Evolutionary conservation across 2,113 vertebrate genomes (phyloP), one percentile per base, ranked within the genome.

Genomic region (Zosterops pallidus): DNA sequence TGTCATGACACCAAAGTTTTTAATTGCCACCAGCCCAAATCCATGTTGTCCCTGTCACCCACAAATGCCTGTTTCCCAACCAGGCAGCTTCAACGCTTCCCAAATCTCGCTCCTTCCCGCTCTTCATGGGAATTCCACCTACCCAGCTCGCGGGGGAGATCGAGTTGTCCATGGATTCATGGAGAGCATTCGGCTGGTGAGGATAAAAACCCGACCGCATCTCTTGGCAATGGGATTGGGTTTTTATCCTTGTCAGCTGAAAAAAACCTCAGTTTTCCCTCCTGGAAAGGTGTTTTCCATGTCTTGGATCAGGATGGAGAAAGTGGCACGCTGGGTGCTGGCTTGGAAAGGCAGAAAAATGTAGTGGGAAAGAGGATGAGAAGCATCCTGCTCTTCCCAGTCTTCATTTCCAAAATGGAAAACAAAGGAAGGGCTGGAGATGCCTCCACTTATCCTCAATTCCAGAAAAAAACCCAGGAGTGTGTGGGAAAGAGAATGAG

Each of bases 131-230:
- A 72, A 62, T 37, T 8, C 8, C 56, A 11, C 12, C 55, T 2
- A 12, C 29, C 5, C 44, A 14, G 14, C 35, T 59, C 19, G 0
- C 1, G 3, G 29, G 4, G 18, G 44, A 47, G 29, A 50, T 35
- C 19, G 1, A 15, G 9, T 4, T 31, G 12, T 35, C 80, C 47
- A 3, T 11, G 56, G 81, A 63, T 53, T 31, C 33, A 18, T 4
- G 49, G 47, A 63, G 33, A 39, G 1, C 2, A 1, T 14, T 44
- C 0, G 0, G 13, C 33, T 2, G 22, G 5, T 0, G 5, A 44
- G 49, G 59, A 39, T 21, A 74, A 74, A 35, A 31, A 25, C 47
- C 31, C 2, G 3, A 70, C 14, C 29, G 44, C 7, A 2, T 4
- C 2, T 1, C 44, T 39, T 15, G 16, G 31, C 14, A 5, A 14